A percentile compares a stretch with the other conserved stretches of the same genome.
These are phyloP conservation scores for Clamator glandarius DNA, from an alignment of 2,797 vertebrate species.

Conservation along the genomic window DNA sequence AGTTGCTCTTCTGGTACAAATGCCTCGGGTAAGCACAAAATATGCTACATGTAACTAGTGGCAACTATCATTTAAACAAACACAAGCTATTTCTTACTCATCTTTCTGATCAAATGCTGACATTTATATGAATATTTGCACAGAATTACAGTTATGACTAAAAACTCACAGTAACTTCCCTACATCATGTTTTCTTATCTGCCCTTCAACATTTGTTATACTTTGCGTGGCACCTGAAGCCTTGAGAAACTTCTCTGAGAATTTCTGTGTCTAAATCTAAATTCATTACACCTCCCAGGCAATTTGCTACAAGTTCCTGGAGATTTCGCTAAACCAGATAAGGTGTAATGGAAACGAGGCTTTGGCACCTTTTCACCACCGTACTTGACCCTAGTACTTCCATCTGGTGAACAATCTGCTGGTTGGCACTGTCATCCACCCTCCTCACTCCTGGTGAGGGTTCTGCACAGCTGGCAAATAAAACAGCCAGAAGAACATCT, in stretches of 20 bases:
- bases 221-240: not conserved
- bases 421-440: not conserved
- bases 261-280: not conserved
- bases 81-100: not conserved
- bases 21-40: not conserved
- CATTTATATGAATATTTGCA: not conserved
- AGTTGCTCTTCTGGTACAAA: not conserved
- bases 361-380: not conserved
- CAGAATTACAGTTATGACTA: not conserved
- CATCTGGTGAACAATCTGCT: not conserved
- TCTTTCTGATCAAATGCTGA: not conserved
- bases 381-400: not conserved
- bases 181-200: not conserved
- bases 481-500: not conserved
- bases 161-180: not conserved
- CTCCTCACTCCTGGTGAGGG: not conserved
- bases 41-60: not conserved
- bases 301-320: not conserved
- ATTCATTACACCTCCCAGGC: not conserved
- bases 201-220: not conserved
- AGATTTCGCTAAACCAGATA: not conserved
- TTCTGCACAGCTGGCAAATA: not conserved
- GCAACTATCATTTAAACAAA: not conserved
- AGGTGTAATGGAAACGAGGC: not conserved
- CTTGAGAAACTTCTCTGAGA: not conserved